Evolutionary conservation across 92 coral and sea anemone genomes (phyloP).

Genomic region (Ricordea florida): DNA sequence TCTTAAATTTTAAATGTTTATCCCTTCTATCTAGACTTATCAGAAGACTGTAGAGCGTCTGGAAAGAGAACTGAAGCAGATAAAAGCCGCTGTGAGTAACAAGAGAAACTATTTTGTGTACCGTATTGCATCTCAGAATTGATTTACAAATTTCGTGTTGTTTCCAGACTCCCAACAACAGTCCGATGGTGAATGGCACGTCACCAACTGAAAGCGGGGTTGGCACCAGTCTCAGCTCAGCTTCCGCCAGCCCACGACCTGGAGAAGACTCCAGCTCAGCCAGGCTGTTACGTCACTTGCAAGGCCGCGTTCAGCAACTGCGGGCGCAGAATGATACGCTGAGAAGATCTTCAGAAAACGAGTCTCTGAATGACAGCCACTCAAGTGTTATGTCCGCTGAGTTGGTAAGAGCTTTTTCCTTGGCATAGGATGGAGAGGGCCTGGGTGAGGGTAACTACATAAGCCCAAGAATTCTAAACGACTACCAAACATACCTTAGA

Average conservation of each 20-base stretch:
- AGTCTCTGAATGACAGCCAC: constrained; percentile 84
- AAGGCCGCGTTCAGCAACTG: constrained; percentile 95
- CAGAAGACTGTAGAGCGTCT: constrained; percentile 87
- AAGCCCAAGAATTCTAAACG: neutral
- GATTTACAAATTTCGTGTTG: neutral
- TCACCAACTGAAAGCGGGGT: constrained; percentile 82
- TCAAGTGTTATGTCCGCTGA: constrained; percentile 68
- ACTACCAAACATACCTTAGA: neutral
- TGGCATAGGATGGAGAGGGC: neutral
- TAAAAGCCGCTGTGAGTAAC: constrained; percentile 42
- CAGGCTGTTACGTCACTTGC: constrained; percentile 91
- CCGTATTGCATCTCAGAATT: neutral
- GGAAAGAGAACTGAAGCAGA: constrained; percentile 80
- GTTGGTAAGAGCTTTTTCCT: constrained; percentile 17
- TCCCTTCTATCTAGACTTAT: constrained; percentile 60
- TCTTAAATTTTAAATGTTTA: neutral
- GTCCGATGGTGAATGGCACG: constrained; percentile 83
- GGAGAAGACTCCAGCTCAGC: constrained; percentile 85
- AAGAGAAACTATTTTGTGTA: neutral
- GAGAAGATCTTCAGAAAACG: constrained; percentile 76
- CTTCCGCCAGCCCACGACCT: constrained; percentile 79
- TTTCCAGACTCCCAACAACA: constrained; percentile 66
- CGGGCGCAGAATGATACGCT: constrained; percentile 95
- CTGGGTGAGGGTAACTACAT: neutral
- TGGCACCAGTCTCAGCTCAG: constrained; percentile 86